phyloP scores from a whole-genome alignment of 2,888 invertebrate genomes.

The Cephus rjabovi region DNA sequence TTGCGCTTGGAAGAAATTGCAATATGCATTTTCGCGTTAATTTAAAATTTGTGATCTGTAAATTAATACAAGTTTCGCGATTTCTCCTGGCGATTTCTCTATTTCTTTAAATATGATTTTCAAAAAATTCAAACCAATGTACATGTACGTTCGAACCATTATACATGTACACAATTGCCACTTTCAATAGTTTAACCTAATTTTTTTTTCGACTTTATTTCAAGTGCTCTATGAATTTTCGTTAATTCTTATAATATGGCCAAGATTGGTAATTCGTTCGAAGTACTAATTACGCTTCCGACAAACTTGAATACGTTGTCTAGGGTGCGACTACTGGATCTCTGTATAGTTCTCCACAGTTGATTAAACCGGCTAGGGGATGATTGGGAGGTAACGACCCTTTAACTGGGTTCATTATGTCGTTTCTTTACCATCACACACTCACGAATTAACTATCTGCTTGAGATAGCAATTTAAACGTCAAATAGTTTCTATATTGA shows the following conservation, averaged over 20 bases:
- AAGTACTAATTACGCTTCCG: not conserved
- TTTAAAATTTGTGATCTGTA: not conserved
- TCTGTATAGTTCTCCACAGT: conserved; percentile 38
- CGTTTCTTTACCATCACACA: conserved; percentile 28
- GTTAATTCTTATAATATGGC: not conserved
- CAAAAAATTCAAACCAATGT: too few species aligned
- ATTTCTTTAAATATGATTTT: too few species aligned
- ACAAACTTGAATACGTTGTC: conserved; percentile 1
- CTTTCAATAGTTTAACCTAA: too few species aligned
- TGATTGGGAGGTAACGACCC: conserved; percentile 39
- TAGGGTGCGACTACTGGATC: conserved; percentile 32
- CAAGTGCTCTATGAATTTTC: too few species aligned
- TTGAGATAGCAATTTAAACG: too few species aligned
- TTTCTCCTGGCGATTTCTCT: too few species aligned
- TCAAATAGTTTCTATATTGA: too few species aligned
- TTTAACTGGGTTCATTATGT: conserved; percentile 31
- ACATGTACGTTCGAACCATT: too few species aligned
- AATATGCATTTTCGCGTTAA: too few species aligned
- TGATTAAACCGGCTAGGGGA: conserved; percentile 37
- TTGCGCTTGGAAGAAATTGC: too few species aligned
- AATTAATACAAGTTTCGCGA: not conserved
- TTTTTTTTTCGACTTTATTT: too few species aligned
- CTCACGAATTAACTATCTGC: not conserved
- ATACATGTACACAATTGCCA: too few species aligned
- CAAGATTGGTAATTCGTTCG: not conserved